Base-by-base conservation (phyloP, 1,140 invertebrate species). In the Brachionus plicatilis region DNA sequence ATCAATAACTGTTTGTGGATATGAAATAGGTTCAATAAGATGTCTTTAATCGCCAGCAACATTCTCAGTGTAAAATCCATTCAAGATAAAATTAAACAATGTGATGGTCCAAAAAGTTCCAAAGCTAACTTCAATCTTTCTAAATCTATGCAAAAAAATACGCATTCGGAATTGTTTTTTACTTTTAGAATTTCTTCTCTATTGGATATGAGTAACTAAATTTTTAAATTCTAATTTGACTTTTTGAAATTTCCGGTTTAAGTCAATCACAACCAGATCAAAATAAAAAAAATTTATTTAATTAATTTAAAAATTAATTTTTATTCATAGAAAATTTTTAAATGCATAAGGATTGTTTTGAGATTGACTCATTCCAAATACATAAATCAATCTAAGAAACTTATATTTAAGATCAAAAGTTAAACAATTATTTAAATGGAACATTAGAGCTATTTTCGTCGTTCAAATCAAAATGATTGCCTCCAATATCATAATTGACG, bases 41-140 rank as follows among this genome's bases (percentile, higher is more conserved):
- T 76, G 72, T 76, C 72, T 29, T 45, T 76, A n/a, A 76, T 76
- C 20, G 72, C 72, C 24, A 29, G 43, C 14, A 76, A 76, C 50
- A 27, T 50, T n/a, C 27, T 76, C n/a, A 50, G 43, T 17, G 50
- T 76, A 76, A 76, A 76, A 50, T 76, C 72, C 6, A 29, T 76
- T 53, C 72, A 76, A 76, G 27, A 76, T 12, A 76, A 76, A 50
- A 29, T 76, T n/a, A 76, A 76, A 76, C 43, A 76, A 24, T 37
- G 8, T 29, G 72, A 47, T 9, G 11, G 43, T 24, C 6, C 20
- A 24, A 29, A 76, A 76, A 76, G 9, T 5, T 47, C 17, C 0
- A 20, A 72, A 20, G 4, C 41, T 2, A 43, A 72, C 5, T 72
- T 41, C 8, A 41, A 43, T 37, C 2, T 72, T 4, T 20, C 17